Percentiles rank a stretch among this genome's conserved stretches.
phyloP scores from a whole-genome alignment of 35 echinoderm and acorn worm genomes.

The Ophioderma brevispina region DNA sequence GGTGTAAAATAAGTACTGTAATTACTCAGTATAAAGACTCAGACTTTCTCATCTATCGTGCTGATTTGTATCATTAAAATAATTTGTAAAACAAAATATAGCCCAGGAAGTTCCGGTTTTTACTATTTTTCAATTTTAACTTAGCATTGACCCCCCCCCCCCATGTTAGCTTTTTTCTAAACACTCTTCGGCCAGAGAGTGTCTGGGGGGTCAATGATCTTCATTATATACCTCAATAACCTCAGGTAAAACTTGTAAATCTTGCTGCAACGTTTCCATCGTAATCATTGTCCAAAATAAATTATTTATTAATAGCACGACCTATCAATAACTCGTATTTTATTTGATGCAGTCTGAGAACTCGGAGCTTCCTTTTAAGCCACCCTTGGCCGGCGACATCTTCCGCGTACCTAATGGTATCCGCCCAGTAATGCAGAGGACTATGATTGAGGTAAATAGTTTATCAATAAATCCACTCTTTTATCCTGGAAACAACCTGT shows the following conservation, averaged over 20 bases:
- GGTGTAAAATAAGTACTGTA: too few species aligned
- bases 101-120: too few species aligned
- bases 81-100: too few species aligned
- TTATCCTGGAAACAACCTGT: too few species aligned
- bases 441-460: slow-evolving; percentile 86
- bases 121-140: too few species aligned
- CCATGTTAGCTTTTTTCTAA: not conserved
- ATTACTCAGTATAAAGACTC: too few species aligned
- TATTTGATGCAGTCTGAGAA: slow-evolving; percentile 69
- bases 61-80: too few species aligned
- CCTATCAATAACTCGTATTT: not conserved
- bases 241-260: not conserved
- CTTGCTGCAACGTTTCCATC: not conserved
- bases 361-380: slow-evolving; percentile 92
- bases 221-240: not conserved
- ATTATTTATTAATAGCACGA: not conserved
- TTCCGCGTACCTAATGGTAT: slow-evolving; percentile 93
- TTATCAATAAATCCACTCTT: too few species aligned
- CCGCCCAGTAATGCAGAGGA: slow-evolving; percentile 90
- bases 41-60: too few species aligned
- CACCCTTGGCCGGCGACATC: slow-evolving; percentile 76
- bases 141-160: too few species aligned
- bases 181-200: too few species aligned
- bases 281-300: not conserved
- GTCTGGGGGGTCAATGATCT: not conserved